Percentiles rank a stretch among this genome's conserved stretches.
Conservation (phyloP, 2,113 vertebrate species). For the Oryctolagus cuniculus region mOryCun1.1 NC_091450.1:9678001-9678500, state of each 20-base stretch:
- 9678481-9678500: constrained; percentile 73
- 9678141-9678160: no score
- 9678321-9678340: neutral
- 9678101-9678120: neutral
- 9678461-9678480: constrained; percentile 67
- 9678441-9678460: constrained; percentile 61
- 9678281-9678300: no score
- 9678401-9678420: no score
- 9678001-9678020: neutral
- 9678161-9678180: no score
- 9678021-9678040: neutral
- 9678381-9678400: no score
- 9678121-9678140: neutral
- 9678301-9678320: neutral
- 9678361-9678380: neutral
- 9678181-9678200: no score
- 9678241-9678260: neutral
- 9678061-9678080: neutral
- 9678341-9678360: neutral
- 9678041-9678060: neutral
- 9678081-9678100: neutral
- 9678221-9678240: neutral
- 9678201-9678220: no score
- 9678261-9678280: neutral
- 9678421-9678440: constrained; percentile 9